phyloP scores from a whole-genome alignment of 2,113 vertebrate species.

The Cyrtonyx montezumae region DNA sequence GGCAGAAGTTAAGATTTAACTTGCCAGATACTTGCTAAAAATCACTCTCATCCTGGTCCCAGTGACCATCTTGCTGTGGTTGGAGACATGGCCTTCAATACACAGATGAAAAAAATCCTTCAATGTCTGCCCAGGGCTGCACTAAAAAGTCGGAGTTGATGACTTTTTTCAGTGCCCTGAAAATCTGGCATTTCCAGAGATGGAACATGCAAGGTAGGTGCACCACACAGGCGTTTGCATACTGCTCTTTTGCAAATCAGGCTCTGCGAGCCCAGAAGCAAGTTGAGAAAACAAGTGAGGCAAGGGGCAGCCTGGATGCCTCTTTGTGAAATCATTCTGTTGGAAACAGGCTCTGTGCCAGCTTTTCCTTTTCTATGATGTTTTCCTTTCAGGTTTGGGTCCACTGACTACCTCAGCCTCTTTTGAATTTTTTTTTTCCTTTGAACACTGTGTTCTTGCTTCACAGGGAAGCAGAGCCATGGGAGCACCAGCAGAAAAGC shows the following conservation, averaged over 20 bases:
- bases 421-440: conserved; percentile 14
- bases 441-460: conserved; percentile 26
- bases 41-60: background rate
- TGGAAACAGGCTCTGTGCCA: conserved; percentile 33
- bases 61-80: background rate
- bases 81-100: background rate
- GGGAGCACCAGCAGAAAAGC: background rate
- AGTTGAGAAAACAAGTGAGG: conserved; percentile 46
- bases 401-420: conserved; percentile 22
- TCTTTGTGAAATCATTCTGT: conserved; percentile 35
- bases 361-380: conserved; percentile 15
- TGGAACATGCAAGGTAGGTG: conserved; percentile 28
- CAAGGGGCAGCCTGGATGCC: conserved; percentile 26
- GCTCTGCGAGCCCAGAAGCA: background rate
- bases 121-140: background rate
- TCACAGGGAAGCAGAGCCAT: background rate
- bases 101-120: background rate
- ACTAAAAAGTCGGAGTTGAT: background rate
- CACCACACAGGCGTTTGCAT: background rate
- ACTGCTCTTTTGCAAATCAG: conserved; percentile 25
- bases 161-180: background rate
- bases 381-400: conserved; percentile 35
- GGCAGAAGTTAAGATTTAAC: background rate
- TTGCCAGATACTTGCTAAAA: background rate
- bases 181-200: conserved; percentile 21